A percentile compares a stretch with the other conserved stretches of the same genome.
phyloP scores from a whole-genome alignment of 2,113 vertebrate genomes.

The Struthio camelus region DNA sequence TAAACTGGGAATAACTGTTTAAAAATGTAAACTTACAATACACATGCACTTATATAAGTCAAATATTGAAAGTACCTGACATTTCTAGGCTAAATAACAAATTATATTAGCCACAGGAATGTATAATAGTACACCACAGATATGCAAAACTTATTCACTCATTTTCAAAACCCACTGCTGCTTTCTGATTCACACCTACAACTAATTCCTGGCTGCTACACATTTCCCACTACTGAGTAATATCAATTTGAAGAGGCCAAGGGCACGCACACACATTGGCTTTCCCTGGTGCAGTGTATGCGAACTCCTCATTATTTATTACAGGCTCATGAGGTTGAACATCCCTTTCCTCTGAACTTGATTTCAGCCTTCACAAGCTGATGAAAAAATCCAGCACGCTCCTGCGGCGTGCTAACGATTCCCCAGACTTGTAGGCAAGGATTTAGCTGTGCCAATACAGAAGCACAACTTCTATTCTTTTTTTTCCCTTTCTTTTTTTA shows the following conservation, averaged over 20 bases:
- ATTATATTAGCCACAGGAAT: constrained; percentile 30
- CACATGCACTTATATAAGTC: not conserved
- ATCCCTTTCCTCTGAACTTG: not conserved
- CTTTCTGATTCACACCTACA: constrained; percentile 49
- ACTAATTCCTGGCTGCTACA: constrained; percentile 22
- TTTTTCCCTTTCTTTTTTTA: constrained; percentile 24
- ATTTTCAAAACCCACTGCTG: constrained; percentile 39
- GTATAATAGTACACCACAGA: not conserved
- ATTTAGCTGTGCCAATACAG: constrained; percentile 60
- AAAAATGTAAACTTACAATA: not conserved
- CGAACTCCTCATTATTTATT: constrained; percentile 2
- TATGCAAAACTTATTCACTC: constrained; percentile 8
- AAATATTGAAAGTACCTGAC: constrained; percentile 30
- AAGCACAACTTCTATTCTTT: not conserved
- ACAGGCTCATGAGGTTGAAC: not conserved
- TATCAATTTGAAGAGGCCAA: not conserved
- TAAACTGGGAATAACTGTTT: not conserved
- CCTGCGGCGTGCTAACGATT: constrained; percentile 34
- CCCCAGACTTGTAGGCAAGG: constrained; percentile 21
- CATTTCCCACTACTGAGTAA: constrained; percentile 26
- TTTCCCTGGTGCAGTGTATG: not conserved
- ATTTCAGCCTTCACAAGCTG: not conserved
- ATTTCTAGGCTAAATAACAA: constrained; percentile 40
- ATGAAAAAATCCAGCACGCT: not conserved
- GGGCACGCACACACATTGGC: not conserved